Evolutionary conservation across 2,797 vertebrate genomes (phyloP).

Genomic region (Oreonectes daqikongensis): DNA sequence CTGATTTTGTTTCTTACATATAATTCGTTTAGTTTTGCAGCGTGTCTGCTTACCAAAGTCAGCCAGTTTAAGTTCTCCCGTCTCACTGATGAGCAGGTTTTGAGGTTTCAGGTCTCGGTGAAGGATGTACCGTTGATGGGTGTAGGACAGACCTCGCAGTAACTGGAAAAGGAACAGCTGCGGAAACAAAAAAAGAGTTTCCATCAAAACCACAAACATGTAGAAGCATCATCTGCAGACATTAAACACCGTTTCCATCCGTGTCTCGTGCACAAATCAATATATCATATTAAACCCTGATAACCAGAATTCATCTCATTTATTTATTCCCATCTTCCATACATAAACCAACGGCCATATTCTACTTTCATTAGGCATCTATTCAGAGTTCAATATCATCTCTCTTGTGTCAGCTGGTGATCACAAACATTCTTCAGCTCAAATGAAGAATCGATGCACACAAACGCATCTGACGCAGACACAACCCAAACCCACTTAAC

Average conservation of each 20-base stretch:
- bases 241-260: neutral
- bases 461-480: neutral
- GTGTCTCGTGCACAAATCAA: neutral
- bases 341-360: neutral
- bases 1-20: no score
- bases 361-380: neutral
- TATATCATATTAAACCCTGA: slow-evolving; percentile 18
- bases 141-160: slow-evolving; percentile 95
- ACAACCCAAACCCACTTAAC: no score
- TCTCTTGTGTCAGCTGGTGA: no score
- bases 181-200: slow-evolving; percentile 52
- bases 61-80: slow-evolving; percentile 95
- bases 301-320: slow-evolving; percentile 3
- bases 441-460: neutral
- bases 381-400: neutral
- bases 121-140: slow-evolving; percentile 97
- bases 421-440: no score
- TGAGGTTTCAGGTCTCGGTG: slow-evolving; percentile 98
- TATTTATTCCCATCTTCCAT: neutral
- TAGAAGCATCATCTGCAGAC: neutral
- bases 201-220: neutral
- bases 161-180: slow-evolving; percentile 97
- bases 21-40: no score
- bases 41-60: slow-evolving; percentile 86
- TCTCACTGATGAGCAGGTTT: slow-evolving; percentile 97